phyloP scores from a whole-genome alignment of 2,113 vertebrate species.

The Leuciscus idus region DNA sequence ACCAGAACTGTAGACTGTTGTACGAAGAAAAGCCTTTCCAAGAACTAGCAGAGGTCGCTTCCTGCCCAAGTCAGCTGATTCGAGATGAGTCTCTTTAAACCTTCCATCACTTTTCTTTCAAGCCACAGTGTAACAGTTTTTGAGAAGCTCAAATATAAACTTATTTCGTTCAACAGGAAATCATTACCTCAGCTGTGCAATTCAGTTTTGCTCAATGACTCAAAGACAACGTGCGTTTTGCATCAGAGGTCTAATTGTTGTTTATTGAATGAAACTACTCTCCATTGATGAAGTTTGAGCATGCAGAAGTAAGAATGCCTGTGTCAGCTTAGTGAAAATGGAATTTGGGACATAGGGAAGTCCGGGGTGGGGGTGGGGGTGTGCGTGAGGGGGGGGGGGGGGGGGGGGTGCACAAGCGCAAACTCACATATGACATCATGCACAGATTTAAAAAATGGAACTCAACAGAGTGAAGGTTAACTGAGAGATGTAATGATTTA shows the following conservation, averaged over 20 bases:
- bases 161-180: neutral
- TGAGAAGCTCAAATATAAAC: constrained; percentile 18
- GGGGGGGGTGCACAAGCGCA: too few species aligned
- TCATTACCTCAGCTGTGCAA: neutral
- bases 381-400: neutral
- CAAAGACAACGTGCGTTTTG: constrained; percentile 13
- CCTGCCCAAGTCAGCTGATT: constrained; percentile 54
- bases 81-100: constrained; percentile 35
- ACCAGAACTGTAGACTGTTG: constrained; percentile 51
- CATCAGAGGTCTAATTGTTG: constrained; percentile 1
- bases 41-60: constrained; percentile 52
- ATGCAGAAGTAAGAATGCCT: constrained; percentile 40
- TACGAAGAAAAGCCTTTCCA: constrained; percentile 57
- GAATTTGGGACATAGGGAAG: constrained; percentile 35
- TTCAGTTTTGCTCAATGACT: neutral
- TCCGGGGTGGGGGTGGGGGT: neutral
- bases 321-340: constrained; percentile 39
- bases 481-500: neutral
- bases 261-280: constrained; percentile 32
- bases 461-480: neutral
- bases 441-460: neutral
- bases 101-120: neutral
- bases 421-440: neutral
- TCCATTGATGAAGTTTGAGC: constrained; percentile 48
- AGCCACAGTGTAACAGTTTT: constrained; percentile 17